Conservation (phyloP, 2,888 invertebrate species). For the Megastigmus dorsalis region DNA sequence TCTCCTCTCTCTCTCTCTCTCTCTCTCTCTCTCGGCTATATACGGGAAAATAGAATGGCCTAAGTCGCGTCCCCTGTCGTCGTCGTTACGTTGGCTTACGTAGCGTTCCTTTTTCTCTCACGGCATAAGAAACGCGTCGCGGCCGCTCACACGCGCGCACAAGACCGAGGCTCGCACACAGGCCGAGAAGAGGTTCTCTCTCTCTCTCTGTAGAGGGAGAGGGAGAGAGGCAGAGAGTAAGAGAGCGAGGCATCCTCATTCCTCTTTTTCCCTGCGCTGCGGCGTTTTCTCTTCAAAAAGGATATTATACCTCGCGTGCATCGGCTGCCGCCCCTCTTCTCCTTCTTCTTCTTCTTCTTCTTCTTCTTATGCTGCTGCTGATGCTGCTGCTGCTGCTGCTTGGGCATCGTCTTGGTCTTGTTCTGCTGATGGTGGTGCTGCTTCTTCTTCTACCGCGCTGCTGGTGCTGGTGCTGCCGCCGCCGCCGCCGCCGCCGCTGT, state of each 20-base stretch:
- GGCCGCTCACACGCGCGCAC: no score
- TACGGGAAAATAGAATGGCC: constrained; percentile 44
- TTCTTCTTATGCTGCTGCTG: no score
- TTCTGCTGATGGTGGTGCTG: no score
- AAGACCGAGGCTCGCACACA: neutral
- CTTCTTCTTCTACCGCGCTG: no score
- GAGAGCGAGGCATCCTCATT: constrained; percentile 59
- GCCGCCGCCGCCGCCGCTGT: no score
- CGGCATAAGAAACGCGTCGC: no score
- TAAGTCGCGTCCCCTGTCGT: constrained; percentile 11
- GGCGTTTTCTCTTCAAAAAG: constrained; percentile 49
- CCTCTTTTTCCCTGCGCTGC: constrained; percentile 47
- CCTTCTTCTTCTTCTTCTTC: constrained; percentile 3
- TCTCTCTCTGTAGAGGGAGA: no score
- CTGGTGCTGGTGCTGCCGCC: no score
- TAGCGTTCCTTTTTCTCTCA: constrained; percentile 15
- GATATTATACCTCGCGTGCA: constrained; percentile 61
- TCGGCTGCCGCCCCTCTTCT: constrained; percentile 42
- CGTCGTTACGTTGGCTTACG: neutral
- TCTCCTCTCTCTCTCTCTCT: no score
- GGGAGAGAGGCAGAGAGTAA: constrained; percentile 1
- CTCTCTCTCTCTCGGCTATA: constrained; percentile 35
- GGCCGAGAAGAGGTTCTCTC: neutral
- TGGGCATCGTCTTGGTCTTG: no score
- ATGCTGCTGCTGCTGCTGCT: no score